Evolutionary conservation across 2,888 invertebrate species (phyloP), one percentile per base, ranked within the genome.

Genomic region (Idaea straminata): DNA sequence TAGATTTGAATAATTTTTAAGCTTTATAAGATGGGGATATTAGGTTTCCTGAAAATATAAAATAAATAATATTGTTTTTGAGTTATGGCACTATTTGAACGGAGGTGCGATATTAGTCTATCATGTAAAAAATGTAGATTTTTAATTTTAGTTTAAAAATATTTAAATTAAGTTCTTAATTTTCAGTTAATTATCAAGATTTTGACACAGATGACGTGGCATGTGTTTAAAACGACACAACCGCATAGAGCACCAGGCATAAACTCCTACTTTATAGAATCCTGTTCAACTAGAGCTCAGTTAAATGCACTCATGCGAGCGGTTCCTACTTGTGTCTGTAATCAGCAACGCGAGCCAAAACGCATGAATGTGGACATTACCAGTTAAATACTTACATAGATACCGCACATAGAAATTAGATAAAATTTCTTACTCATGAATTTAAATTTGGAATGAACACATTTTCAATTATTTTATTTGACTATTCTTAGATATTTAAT

Each of bases 191-290:
- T 47, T 47, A 47, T 7, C 47, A 13, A 47, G 47, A 47, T 47
- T 47, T 47, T 47, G 47, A 47, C 47, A 47, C 47, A 47, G 47
- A 47, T 47, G 6, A 47, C 47, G 47, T 47, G 13, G 64, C 65
- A 65, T 62, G 61, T 68, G 65, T 63, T 5, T 57, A 35, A 65
- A 68, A 66, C 67, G 62, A 62, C 62, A 61, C 57, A 58, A 59
- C 16, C 47, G 38, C 13, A 13, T 35, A 35, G 57, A 47, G 47
- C 64, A 58, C 57, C 61, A 67, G 63, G 69, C 67, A 69, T 68
- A 69, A 69, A 71, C 71, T 69, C 47, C 61, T 47, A 63, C 61
- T 68, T 66, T 67, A 68, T 70, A 69, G 67, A 59, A 65, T 61
- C 61, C 64, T 57, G 68, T 67, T 65, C 63, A 62, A 64, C 64